Evolutionary conservation across 2,113 vertebrate genomes (phyloP).

Genomic region (Triplophysa tibetana): DNA sequence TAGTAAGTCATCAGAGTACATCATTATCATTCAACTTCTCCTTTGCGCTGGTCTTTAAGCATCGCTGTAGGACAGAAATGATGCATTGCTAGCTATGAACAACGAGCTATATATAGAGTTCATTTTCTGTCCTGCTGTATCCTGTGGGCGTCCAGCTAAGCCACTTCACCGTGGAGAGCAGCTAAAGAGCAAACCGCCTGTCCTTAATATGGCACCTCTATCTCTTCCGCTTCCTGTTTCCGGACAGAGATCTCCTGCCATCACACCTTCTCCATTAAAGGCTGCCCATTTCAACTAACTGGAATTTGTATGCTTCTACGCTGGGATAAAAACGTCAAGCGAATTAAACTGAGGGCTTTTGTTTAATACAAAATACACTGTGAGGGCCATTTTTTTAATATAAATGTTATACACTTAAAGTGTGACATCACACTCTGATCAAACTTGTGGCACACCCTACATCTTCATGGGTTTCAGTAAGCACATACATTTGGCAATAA

Average conservation of each 20-base stretch:
- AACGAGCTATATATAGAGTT: slow-evolving; percentile 56
- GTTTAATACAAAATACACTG: too few species aligned
- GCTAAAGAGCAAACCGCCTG: slow-evolving; percentile 40
- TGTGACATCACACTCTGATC: slow-evolving; percentile 42
- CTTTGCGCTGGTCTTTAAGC: slow-evolving; percentile 61
- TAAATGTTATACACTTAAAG: slow-evolving; percentile 26
- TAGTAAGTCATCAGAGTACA: slow-evolving; percentile 56
- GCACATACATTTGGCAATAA: background rate
- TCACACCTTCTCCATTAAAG: background rate
- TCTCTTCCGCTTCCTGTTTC: background rate
- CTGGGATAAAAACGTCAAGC: slow-evolving; percentile 13
- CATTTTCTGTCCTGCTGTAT: slow-evolving; percentile 13
- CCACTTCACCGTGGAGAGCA: slow-evolving; percentile 22
- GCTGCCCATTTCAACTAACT: slow-evolving; percentile 29
- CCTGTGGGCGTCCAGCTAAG: slow-evolving; percentile 39
- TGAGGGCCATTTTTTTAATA: background rate
- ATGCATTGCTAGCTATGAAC: slow-evolving; percentile 67
- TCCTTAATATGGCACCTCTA: background rate
- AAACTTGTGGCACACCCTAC: background rate
- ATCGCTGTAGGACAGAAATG: slow-evolving; percentile 62
- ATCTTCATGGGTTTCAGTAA: background rate
- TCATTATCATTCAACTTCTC: slow-evolving; percentile 68
- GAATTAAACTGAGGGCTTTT: background rate
- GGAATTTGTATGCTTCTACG: slow-evolving; percentile 1
- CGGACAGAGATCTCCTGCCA: background rate